phyloP scores from a whole-genome alignment of 2,888 invertebrate genomes.

The Allophyes oxyacanthae region DNA sequence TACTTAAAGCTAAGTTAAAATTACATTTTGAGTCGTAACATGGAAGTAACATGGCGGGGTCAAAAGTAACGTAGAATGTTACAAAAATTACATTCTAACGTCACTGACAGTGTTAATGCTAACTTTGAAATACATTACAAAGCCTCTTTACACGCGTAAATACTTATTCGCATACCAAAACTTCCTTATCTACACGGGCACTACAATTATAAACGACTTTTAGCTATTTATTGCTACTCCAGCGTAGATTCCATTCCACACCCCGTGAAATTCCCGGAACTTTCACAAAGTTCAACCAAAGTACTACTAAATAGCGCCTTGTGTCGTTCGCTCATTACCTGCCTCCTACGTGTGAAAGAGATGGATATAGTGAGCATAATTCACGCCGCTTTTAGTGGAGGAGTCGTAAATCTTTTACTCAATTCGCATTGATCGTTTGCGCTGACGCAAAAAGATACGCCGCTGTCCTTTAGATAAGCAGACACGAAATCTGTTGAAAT shows the following conservation, averaged over 20 bases:
- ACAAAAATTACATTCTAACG: no score
- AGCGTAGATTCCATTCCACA: conserved; percentile 47
- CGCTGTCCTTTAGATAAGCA: conserved; percentile 55
- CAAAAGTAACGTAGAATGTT: no score
- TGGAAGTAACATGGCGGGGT: no score
- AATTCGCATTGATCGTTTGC: conserved; percentile 73
- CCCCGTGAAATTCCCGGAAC: conserved; percentile 50
- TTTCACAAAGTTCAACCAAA: conserved; percentile 55
- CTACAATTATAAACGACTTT: conserved; percentile 45
- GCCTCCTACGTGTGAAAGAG: conserved; percentile 55
- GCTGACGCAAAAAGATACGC: conserved; percentile 73
- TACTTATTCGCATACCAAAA: conserved; percentile 36
- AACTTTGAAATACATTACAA: conserved; percentile 4
- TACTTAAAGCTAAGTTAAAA: no score
- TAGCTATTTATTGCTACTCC: conserved; percentile 50
- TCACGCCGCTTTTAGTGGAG: conserved; percentile 76
- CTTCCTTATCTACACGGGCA: conserved; percentile 39
- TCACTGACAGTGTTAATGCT: no score
- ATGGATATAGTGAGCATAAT: conserved; percentile 64
- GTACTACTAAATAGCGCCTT: conserved; percentile 41
- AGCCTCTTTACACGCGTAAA: conserved; percentile 31
- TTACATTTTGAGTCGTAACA: no score
- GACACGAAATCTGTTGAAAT: conserved; percentile 33
- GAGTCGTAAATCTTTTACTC: conserved; percentile 78
- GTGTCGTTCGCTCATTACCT: conserved; percentile 48